Base-by-base conservation (phyloP, 1,140 invertebrate species). In the Macrosteles quadrilineatus region DNA sequence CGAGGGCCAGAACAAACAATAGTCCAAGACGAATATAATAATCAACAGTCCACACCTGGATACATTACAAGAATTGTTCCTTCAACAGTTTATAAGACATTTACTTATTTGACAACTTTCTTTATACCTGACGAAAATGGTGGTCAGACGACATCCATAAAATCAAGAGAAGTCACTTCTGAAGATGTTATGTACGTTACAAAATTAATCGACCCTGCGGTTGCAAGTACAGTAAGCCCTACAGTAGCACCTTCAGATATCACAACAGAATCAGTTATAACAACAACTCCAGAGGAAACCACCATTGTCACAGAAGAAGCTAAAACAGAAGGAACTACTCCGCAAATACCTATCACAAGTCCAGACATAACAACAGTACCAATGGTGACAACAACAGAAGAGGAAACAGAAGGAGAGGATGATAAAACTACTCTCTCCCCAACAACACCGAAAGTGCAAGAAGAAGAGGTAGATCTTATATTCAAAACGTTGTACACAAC, bases 401-500 rank as follows among this genome's bases (percentile, higher is more conserved):
- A 77, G 31, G 74, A 79, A 32, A 63, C 77, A 12, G 36, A 32
- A n/a, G n/a, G n/a, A 2, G 32, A 36, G 4, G 32, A 36, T 36
- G 62, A 64, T 32, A 27, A 29, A 62, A 81, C 81, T 25, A 81
- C 81, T n/a, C 67, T 53, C 27, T 32, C 63, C 17, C 68, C 72
- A 50, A 69, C 72, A 21, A 73, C 71, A 80, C 79, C 79, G 25
- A 59, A 30, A 83, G 83, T 30, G 82, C 76, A 66, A 78, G 78
- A 82, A 70, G 77, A 90, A 78, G 91, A 93, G 81, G 87, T 92
- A 55, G 91, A 94, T 81, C 75, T 93, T 2, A 90, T 94, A 66
- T 92, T 91, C 75, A 94, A 93, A 81, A 94, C 93, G 2, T 79
- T 94, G 19, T 94, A 91, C 73, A 95, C 92, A 0, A 95, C 92